Evolutionary conservation across 2,113 vertebrate genomes (phyloP), one percentile per base, ranked within the genome.

Genomic region (Heterochromis multidens): DNA sequence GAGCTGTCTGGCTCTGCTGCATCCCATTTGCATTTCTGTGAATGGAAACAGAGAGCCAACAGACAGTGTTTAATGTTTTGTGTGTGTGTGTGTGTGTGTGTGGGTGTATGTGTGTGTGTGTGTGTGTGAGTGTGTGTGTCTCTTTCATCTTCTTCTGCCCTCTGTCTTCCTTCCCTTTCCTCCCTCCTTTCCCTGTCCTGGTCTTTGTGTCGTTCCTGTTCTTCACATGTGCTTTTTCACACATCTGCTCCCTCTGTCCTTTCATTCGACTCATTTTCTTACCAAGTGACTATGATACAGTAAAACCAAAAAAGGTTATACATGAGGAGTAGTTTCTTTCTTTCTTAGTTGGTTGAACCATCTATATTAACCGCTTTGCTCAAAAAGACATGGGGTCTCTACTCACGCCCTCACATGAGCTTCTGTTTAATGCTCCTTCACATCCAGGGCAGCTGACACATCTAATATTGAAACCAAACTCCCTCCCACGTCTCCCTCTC

Each of bases 1-100:
- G 89, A 67, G 54, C 60, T 62, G 91, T 89, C 85, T 87, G 89
- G 87, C 83, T 87, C 87, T 57, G 81, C 88, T 87, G 29, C 82
- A 77, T 58, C 67, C 49, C 85, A 91, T 93, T 88, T 90, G 87
- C 88, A 90, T 89, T 91, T 93, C 89, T 91, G 83, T 93, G 90
- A 93, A 92, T 91, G 89, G 89, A 86, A 87, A 80, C 82, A 60
- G 80, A 61, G 80, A 54, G 81, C 79, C 74, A 58, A 60, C 84
- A 87, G 59, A 82, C 89, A 49, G 21, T 12, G 67, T 80, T 77
- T 82, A 60, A 65, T 1, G n/a, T 14, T 0, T 13, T 16, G 43
- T 82, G 80, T 65, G 40, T 85, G 80, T 67, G 77, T 86, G 74
- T 59, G 77, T 80, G 33, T 85, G 56, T 35, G 33, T 35, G 33